Percentiles rank a stretch among this genome's conserved stretches.
Evolutionary conservation across 2,113 vertebrate genomes (phyloP).

Genomic region (Coturnix japonica): DNA sequence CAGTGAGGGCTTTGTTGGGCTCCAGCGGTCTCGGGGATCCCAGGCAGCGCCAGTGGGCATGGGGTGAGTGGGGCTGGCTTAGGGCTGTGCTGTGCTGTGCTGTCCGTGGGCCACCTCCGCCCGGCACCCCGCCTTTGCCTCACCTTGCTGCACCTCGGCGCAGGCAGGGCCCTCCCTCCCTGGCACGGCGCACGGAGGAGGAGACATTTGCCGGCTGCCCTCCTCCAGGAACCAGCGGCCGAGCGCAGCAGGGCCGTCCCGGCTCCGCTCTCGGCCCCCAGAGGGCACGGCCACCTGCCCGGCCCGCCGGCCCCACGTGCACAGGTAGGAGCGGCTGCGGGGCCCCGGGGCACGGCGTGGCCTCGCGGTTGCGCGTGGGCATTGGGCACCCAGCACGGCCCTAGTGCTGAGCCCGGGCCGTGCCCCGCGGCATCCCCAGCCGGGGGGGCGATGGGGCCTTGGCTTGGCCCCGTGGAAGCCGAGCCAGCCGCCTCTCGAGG

Average conservation of each 20-base stretch:
- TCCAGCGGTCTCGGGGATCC: rapidly evolving
- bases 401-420: rapidly evolving
- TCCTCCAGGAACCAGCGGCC: slow-evolving; percentile 55
- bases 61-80: not conserved
- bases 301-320: not conserved
- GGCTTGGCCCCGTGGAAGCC: too few relatives aligned
- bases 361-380: not conserved
- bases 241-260: not conserved
- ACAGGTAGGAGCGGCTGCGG: slow-evolving; percentile 35
- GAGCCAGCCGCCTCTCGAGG: not conserved
- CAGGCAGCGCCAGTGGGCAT: not conserved
- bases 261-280: not conserved
- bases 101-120: not conserved
- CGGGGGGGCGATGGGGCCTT: rapidly evolving
- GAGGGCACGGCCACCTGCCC: not conserved
- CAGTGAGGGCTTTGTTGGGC: not conserved
- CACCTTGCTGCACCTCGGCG: slow-evolving; percentile 26
- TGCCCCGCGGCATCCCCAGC: not conserved
- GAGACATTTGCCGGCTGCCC: slow-evolving; percentile 51
- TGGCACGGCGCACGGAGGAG: slow-evolving; percentile 69
- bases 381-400: rapidly evolving
- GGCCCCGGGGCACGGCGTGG: not conserved
- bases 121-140: slow-evolving; percentile 42
- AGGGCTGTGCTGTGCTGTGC: not conserved
- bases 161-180: slow-evolving; percentile 47